Base-by-base conservation (phyloP, 1,140 invertebrate genomes). In the Eupeodes corollae region DNA sequence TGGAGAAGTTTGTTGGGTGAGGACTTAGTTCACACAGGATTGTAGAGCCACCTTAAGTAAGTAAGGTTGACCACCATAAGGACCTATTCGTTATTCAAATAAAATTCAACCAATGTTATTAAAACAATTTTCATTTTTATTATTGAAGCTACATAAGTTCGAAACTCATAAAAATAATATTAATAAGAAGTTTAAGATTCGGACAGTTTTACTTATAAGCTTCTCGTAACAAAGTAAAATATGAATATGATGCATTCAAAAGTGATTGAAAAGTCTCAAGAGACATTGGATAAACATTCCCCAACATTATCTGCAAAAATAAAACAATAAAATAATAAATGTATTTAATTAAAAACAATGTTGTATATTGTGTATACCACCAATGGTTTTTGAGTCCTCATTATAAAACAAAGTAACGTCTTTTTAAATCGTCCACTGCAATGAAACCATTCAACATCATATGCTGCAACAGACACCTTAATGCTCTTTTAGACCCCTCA, bases 281-380 rank as follows among this genome's bases (percentile, higher is more conserved):
- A 52, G 63, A 62, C 63, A 67, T 66, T 54, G 63, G 61, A 55
- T 63, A 63, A 56, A 63, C 48, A 52, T 63, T 59, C 44, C 57
- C 63, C 46, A 56, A 53, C 51, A 52, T 60, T 48, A 67, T 60
- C 63, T 67, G 54, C 35, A 52, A 54, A 51, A 41, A 44, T 44
- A 53, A 49, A 44, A 41, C 13, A 48, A 45, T 37, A 43, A 3
- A 26, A 34, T 9, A 13, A 12, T 42, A 35, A 16, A 42, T n/a
- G 11, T 40, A n/a, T n/a, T n/a, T n/a, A 38, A 9, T 13, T 46
- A 19, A 40, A 46, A 40, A 39, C 5, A 26, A 40, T 30, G 21
- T 2, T 19, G 11, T 41, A 41, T 16, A 35, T 55, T 16, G 12
- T 19, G 31, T 19, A n/a, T 47, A 66, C 63, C 63, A 53, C 51